phyloP scores from a whole-genome alignment of 1,140 invertebrate genomes.

The Neuroterus valhalla region DNA sequence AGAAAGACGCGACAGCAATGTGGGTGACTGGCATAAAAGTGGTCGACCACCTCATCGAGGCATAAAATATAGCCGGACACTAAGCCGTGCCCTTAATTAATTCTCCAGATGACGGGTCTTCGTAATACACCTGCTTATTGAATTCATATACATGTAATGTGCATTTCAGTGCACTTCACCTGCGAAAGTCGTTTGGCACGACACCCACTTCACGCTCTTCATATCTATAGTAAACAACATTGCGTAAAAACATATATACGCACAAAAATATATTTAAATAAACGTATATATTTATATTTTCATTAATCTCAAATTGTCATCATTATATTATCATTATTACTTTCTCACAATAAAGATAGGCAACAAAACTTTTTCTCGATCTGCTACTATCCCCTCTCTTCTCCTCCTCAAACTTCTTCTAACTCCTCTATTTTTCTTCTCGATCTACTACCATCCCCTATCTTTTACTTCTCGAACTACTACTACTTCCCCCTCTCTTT shows the following conservation, averaged over 20 bases:
- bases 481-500: too few relatives aligned
- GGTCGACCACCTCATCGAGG: conserved; percentile 50
- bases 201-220: background rate
- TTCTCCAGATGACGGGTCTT: conserved; percentile 53
- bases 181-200: conserved; percentile 35
- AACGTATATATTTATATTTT: too few relatives aligned
- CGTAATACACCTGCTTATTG: conserved; percentile 54
- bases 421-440: background rate
- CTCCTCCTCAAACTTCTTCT: too few relatives aligned
- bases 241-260: background rate
- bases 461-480: background rate
- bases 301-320: too few relatives aligned
- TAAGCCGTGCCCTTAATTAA: conserved; percentile 57
- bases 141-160: conserved; percentile 47
- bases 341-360: too few relatives aligned
- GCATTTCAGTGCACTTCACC: conserved; percentile 51
- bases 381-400: too few relatives aligned
- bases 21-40: conserved; percentile 56
- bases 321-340: too few relatives aligned
- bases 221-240: background rate
- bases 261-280: too few relatives aligned
- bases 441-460: background rate
- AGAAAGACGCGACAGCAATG: conserved; percentile 38
- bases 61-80: conserved; percentile 50
- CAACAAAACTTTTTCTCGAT: too few relatives aligned